Evolutionary conservation across 2,113 vertebrate species (phyloP), one percentile per base, ranked within the genome.

Genomic region (Pomatostomus ruficeps): DNA sequence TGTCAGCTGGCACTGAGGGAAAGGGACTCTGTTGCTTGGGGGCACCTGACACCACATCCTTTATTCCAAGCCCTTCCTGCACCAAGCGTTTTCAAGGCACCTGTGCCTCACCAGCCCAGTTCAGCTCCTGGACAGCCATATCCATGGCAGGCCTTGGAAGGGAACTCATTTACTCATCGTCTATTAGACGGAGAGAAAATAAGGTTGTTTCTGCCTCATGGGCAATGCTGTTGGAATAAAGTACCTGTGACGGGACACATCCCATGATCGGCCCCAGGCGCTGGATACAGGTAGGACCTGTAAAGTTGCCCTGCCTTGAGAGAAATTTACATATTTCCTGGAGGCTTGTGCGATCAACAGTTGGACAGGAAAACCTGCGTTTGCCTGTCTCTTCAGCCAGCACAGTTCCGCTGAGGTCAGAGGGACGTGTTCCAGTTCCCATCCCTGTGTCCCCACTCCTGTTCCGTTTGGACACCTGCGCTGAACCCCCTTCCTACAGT

Each of bases 11-110:
- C 26, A 40, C 42, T 0, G 16, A 54, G 35, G 40, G 29, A 13
- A 84, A 31, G 18, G n/a, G 24, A 23, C n/a, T 25, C 17, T 15
- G 0, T 4, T 9, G 13, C 40, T 46, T 0, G 0, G 25, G 24
- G 9, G 38, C 19, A 36, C 15, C 43, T 22, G 36, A 29, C 2
- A 43, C 5, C 62, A 31, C 40, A 36, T 18, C 10, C 4, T 14
- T 74, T 66, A 14, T 11, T 62, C 33, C 72, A 49, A 48, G 62
- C 17, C 12, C 20, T 12, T 24, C 48, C 43, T 51, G 66, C 49
- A 45, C 38, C 42, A 33, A 63, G 29, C 4, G 1, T 24, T 57
- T 81, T n/a, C 25, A 46, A 6, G 3, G 11, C 1, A 15, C 12
- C 38, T 49, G 46, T 77, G 45, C 35, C 51, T 45, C 22, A 7